Percentiles rank a stretch among this genome's conserved stretches.
phyloP scores from a whole-genome alignment of 2,797 vertebrate species.

The Phalloptychus januarius region DNA sequence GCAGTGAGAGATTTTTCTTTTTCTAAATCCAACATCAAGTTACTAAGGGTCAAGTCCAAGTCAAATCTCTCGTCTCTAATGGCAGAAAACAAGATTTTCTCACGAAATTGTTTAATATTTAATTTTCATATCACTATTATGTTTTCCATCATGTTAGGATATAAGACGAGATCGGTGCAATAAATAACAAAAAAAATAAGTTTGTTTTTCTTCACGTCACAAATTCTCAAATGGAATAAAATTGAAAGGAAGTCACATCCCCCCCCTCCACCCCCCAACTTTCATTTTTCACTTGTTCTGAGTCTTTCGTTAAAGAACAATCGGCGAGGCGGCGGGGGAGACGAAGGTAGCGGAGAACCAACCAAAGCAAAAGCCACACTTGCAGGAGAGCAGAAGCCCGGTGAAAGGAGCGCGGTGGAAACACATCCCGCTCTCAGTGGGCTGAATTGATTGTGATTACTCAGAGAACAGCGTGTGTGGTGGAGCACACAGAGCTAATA shows the following conservation, averaged over 20 bases:
- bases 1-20: background rate
- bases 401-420: constrained; percentile 45
- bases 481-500: constrained; percentile 56
- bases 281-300: background rate
- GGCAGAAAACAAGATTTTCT: background rate
- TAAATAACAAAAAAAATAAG: no score
- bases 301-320: background rate
- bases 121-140: background rate
- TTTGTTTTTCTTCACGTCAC: background rate
- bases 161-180: background rate
- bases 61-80: background rate
- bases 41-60: background rate
- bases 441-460: constrained; percentile 66
- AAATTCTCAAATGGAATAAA: background rate
- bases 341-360: background rate
- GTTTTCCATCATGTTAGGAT: background rate
- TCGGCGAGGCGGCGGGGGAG: background rate
- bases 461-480: constrained; percentile 62
- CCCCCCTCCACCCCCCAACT: no score
- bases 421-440: constrained; percentile 44
- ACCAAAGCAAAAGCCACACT: constrained; percentile 3
- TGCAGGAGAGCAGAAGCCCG: constrained; percentile 23
- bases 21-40: background rate
- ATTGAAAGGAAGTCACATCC: background rate
- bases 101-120: background rate